Conservation (phyloP, 1,140 invertebrate species). For the Apis laboriosa region DNA sequence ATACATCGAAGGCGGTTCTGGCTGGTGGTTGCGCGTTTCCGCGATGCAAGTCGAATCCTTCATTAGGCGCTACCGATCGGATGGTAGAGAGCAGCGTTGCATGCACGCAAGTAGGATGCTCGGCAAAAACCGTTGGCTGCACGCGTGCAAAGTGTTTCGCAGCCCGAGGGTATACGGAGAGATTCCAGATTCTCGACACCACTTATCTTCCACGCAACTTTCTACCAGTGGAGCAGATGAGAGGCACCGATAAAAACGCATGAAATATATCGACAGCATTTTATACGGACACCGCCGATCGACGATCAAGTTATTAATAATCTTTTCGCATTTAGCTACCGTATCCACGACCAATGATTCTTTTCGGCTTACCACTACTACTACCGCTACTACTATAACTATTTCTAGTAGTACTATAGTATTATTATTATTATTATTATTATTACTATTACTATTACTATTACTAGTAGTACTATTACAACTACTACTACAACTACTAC, state of each 20-base stretch:
- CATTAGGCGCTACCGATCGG: slow-evolving; percentile 65
- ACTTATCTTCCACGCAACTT: slow-evolving; percentile 67
- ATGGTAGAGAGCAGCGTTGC: slow-evolving; percentile 42
- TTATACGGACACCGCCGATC: slow-evolving; percentile 55
- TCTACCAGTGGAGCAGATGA: slow-evolving; percentile 67
- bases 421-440: too few species aligned
- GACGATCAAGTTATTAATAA: slow-evolving; percentile 67
- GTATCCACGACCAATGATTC: slow-evolving; percentile 48
- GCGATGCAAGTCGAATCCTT: slow-evolving; percentile 58
- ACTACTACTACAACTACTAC: too few species aligned
- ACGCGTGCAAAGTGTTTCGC: slow-evolving; percentile 67
- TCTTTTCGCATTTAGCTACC: slow-evolving; percentile 63
- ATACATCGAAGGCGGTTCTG: not conserved
- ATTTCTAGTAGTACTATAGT: too few species aligned
- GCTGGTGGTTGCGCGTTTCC: slow-evolving; percentile 47
- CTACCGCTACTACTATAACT: too few species aligned
- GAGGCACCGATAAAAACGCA: slow-evolving; percentile 66
- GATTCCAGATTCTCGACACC: slow-evolving; percentile 70
- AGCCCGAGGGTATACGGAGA: slow-evolving; percentile 60
- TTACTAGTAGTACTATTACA: too few species aligned
- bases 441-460: too few species aligned
- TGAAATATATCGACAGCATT: slow-evolving; percentile 67
- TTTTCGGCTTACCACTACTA: slow-evolving; percentile 30
- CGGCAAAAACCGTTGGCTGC: slow-evolving; percentile 61
- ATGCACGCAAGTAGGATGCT: slow-evolving; percentile 60